These are phyloP conservation scores for Drosophila seguyi DNA, from an alignment of 1,140 invertebrate species.

Conservation along the genomic window DNA sequence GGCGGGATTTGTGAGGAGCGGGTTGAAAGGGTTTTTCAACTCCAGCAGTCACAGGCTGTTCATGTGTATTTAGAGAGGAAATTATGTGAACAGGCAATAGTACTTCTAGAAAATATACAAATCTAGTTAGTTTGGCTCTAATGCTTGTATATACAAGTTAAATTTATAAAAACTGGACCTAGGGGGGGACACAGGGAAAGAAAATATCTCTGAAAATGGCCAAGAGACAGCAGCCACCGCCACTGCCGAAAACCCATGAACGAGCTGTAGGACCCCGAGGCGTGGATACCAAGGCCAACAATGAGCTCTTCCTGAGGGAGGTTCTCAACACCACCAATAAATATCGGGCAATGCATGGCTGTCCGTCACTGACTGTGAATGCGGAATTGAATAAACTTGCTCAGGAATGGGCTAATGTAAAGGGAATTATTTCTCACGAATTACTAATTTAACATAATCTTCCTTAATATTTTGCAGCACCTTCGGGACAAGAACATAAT, in stretches of 20 bases:
- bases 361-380: conserved; percentile 54
- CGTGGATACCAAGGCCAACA: conserved; percentile 64
- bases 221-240: conserved; percentile 13
- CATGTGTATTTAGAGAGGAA: conserved; percentile 6
- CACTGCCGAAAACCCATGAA: conserved; percentile 59
- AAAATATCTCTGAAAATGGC: conserved; percentile 26
- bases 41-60: background rate
- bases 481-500: conserved; percentile 67
- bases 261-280: conserved; percentile 60
- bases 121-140: conserved; percentile 2
- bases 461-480: conserved; percentile 17
- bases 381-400: conserved; percentile 49
- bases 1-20: conserved; percentile 22
- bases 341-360: conserved; percentile 61
- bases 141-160: conserved; percentile 1
- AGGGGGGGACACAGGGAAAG: background rate
- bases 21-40: conserved; percentile 20
- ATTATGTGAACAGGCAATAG: too few species aligned
- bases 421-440: background rate
- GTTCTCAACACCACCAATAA: conserved; percentile 58
- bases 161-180: conserved; percentile 28
- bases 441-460: background rate
- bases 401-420: conserved; percentile 70
- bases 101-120: background rate
- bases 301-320: conserved; percentile 64